Base-by-base conservation (phyloP, 1,140 invertebrate species). In the Ridgeia piscesae region DNA sequence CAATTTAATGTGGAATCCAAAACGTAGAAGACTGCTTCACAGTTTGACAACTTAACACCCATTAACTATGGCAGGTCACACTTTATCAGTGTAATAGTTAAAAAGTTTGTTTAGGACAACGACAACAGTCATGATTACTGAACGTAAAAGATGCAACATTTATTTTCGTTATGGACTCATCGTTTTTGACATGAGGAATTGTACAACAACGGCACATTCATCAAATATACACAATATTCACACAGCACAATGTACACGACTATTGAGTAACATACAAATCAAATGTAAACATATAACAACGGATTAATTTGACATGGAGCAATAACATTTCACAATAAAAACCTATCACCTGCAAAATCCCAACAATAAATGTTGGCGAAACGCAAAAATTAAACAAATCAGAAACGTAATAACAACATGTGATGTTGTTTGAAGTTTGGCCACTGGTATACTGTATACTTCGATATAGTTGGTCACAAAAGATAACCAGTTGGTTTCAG, bases 191-290 rank as follows among this genome's bases (percentile, higher is more conserved):
- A 77, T 77, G 58, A 21, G 58, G 17, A 77, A 4, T 17, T 77
- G 27, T 77, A 77, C 58, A 77, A 77, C 58, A 21, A 27, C 58
- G 17, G 27, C 58, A 77, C 58, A 77, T 77, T 77, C 58, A 77
- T 77, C 58, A 77, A 77, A 77, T 77, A 77, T 77, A 77, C 58
- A 77, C 58, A 77, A 77, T 77, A 77, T 77, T 77, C 58, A 77
- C 58, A 77, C 58, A 77, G 27, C 58, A 77, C 58, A 77, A 77
- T 77, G 58, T 31, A 77, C 58, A 77, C 27, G 58, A 21, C 58
- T 77, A 77, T 77, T 77, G 11, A 77, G 58, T 77, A 77, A 77
- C 58, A 31, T 77, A 77, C 27, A 31, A 77, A 42, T 6, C 11
- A 77, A 77, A 77, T 77, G 58, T 77, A 77, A 77, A 77, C 58